Evolutionary conservation across 2,797 vertebrate species (phyloP), one percentile per base, ranked within the genome.

Genomic region (Hoplostethus atlanticus): DNA sequence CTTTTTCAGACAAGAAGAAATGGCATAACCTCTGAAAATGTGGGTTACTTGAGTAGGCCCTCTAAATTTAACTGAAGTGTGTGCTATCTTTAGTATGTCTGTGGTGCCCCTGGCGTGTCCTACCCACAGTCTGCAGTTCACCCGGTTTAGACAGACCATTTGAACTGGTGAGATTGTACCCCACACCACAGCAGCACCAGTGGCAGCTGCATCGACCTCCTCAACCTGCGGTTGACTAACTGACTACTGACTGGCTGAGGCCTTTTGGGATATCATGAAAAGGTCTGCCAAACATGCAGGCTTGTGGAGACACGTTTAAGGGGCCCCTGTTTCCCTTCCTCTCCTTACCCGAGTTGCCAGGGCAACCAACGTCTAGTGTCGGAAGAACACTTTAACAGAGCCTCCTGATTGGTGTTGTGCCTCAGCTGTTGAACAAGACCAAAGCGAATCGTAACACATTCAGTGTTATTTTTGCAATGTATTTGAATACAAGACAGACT

Each of bases 211-310:
- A 36, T 44, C 6, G 28, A 85, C 83, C 84, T 91, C 87, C 81
- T 95, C 92, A 77, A 94, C 92, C 95, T 95, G 94, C 84, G 91
- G 83, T 93, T 84, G 67, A 84, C 85, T 86, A 53, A 86, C 85
- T 79, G 81, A 76, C 60, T 85, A 46, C 75, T 83, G 90, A 69
- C 61, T 71, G 84, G 21, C 80, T 67, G 72, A 81, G 72, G 87
- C 77, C 82, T 87, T 85, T 77, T 93, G 93, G 93, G 93, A 95
- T 83, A 68, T 60, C 77, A 87, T 68, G 67, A 85, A 76, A 69
- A 83, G 64, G 68, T 70, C 86, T 84, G 85, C 79, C 87, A 84
- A 87, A 77, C 84, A 79, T 90, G 72, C 87, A 92, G 92, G 93
- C 94, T 78, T 95, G 91, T 92, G 83, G 28, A 92, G 93, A 93